Conservation (phyloP, 2,797 vertebrate species). For the Bufotes viridis region DNA sequence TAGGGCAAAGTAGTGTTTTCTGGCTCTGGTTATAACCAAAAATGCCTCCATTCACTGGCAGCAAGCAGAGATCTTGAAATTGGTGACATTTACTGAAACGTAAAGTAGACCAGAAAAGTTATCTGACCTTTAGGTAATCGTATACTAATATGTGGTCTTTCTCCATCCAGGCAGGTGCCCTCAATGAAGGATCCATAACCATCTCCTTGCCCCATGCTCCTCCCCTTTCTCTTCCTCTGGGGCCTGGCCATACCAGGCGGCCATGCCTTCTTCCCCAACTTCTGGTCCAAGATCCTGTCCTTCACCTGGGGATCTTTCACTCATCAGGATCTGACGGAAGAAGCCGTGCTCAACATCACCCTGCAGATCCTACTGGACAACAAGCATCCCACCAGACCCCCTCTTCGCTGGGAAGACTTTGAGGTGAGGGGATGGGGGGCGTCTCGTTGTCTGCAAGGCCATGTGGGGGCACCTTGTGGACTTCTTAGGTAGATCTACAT, state of each 20-base stretch:
- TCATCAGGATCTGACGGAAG: slow-evolving; percentile 87
- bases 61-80: neutral
- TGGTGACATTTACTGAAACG: neutral
- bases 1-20: too few species aligned
- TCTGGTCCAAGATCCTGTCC: slow-evolving; percentile 82
- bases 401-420: slow-evolving; percentile 69
- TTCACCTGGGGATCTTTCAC: slow-evolving; percentile 82
- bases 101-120: neutral
- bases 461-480: too few species aligned
- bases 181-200: slow-evolving; percentile 62
- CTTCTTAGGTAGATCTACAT: too few species aligned
- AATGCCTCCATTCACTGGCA: neutral
- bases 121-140: neutral
- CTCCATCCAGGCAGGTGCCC: slow-evolving; percentile 19
- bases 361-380: slow-evolving; percentile 76
- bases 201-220: slow-evolving; percentile 39
- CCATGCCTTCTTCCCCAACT: slow-evolving; percentile 82
- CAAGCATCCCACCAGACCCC: slow-evolving; percentile 62
- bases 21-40: too few species aligned
- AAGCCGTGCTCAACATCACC: slow-evolving; percentile 81
- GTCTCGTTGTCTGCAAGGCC: too few species aligned
- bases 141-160: neutral
- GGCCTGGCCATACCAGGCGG: slow-evolving; percentile 69
- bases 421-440: slow-evolving; percentile 60
- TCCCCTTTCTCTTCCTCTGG: slow-evolving; percentile 67